A percentile compares a stretch with the other conserved stretches of the same genome.
Conservation (phyloP, 1,140 invertebrate species). For the Dinothrombium tinctorium region DNA sequence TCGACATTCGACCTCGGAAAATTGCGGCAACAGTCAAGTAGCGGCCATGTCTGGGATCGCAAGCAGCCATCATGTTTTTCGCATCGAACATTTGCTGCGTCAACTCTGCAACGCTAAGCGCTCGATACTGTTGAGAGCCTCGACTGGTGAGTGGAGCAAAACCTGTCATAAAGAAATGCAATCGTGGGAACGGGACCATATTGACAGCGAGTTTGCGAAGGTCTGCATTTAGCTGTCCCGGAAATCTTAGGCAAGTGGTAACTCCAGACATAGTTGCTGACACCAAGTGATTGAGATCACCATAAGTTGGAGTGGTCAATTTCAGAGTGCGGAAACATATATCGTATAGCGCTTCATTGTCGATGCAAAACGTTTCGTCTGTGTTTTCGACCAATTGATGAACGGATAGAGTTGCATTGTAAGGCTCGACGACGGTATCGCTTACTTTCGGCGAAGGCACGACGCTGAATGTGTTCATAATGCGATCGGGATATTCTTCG, state of each 20-base stretch:
- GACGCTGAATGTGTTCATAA: slow-evolving; percentile 16
- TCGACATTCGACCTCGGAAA: slow-evolving; percentile 28
- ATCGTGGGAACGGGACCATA: slow-evolving; percentile 73
- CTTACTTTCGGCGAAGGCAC: slow-evolving; percentile 18
- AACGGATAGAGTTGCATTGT: slow-evolving; percentile 25
- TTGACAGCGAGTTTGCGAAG: slow-evolving; percentile 83
- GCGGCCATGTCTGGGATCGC: slow-evolving; percentile 40
- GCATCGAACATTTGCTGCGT: slow-evolving; percentile 59
- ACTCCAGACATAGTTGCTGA: slow-evolving; percentile 33
- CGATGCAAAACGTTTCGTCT: slow-evolving; percentile 26
- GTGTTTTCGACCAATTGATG: slow-evolving; percentile 26
- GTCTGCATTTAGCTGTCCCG: slow-evolving; percentile 45
- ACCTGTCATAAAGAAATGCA: slow-evolving; percentile 26
- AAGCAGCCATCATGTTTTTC: slow-evolving; percentile 49
- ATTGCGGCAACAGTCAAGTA: slow-evolving; percentile 40
- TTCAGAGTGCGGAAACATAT: slow-evolving; percentile 25
- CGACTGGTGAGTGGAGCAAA: slow-evolving; percentile 59
- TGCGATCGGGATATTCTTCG: slow-evolving; percentile 19
- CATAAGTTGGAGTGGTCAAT: slow-evolving; percentile 26
- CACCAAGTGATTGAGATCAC: slow-evolving; percentile 26
- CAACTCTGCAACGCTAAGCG: slow-evolving; percentile 58
- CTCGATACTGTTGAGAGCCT: slow-evolving; percentile 52
- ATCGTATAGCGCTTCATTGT: slow-evolving; percentile 27
- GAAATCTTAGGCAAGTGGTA: slow-evolving; percentile 34
- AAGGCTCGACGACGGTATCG: slow-evolving; percentile 31